Base-by-base conservation (phyloP, 1,140 invertebrate genomes). In the Euwallacea similis region DNA sequence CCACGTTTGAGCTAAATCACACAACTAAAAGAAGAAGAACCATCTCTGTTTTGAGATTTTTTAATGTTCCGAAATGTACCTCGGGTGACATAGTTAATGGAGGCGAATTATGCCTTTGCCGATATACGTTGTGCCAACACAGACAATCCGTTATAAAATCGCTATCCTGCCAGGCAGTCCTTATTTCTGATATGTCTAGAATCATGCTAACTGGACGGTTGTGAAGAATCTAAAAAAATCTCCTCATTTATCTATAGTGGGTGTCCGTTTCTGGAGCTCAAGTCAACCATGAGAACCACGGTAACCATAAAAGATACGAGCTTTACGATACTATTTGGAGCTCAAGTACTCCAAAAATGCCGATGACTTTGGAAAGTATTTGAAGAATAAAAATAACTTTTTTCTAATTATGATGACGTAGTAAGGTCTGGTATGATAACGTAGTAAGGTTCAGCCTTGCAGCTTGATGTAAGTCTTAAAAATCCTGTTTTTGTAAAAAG, bases 1-100 rank as follows among this genome's bases (percentile, higher is more conserved):
- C 92, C 92, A 94, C 16, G 90, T 88, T 82, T 95, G 93, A 42
- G 93, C 92, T 76, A 90, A 87, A 75, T 89, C 86, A 76, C 90
- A 92, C n/a, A 94, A 80, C 88, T 93, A 80, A n/a, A n/a, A n/a
- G 15, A 84, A 85, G 73, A 7, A 56, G 21, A 13, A 16, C 15
- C 46, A 11, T 21, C 6, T 41, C 42, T 61, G 6, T 62, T 69
- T 63, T 44, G 33, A 47, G 16, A 56, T 54, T 15, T 66, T 41
- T 66, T 8, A 42, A 56, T 21, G 9, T 33, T 13, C 8, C 21
- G 21, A 33, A 33, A 33, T 33, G 21, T 83, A 91, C 91, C 85
- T 91, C 86, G 2, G 90, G 85, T 42, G 88, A 90, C 85, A 93
- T 90, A 54, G 87, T 88, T 11, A 93, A 82, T 42, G 88, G 86